A percentile compares a stretch with the other conserved stretches of the same genome.
Evolutionary conservation across 2,888 invertebrate species (phyloP).

Genomic region (Marasmarcha lunaedactyla): DNA sequence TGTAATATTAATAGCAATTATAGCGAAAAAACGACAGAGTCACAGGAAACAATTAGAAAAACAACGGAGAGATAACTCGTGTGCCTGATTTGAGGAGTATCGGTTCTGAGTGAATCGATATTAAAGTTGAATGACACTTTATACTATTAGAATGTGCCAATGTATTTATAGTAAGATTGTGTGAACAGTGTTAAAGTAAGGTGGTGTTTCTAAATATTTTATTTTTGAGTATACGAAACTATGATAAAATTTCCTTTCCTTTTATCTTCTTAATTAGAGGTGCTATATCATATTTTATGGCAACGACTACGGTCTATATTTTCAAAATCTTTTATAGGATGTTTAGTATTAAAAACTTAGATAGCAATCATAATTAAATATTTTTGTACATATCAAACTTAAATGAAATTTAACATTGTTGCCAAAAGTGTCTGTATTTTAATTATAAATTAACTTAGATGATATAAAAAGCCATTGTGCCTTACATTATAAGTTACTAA

Average conservation of each 20-base stretch:
- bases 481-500: conserved; percentile 31
- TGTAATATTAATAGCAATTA: conserved; percentile 49
- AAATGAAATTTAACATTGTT: conserved; percentile 38
- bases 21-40: conserved; percentile 59
- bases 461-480: conserved; percentile 48
- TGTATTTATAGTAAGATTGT: conserved; percentile 15
- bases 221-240: conserved; percentile 1
- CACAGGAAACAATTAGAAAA: conserved; percentile 60
- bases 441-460: conserved; percentile 38
- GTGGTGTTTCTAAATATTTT: conserved; percentile 22
- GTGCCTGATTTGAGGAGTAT: conserved; percentile 66
- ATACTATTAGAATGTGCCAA: conserved; percentile 14
- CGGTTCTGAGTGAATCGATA: conserved; percentile 62
- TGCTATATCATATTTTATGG: conserved; percentile 6
- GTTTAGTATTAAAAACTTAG: conserved; percentile 20
- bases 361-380: conserved; percentile 42
- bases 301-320: background rate
- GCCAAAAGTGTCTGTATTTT: conserved; percentile 55
- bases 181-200: conserved; percentile 16
- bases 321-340: conserved; percentile 7
- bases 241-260: conserved; percentile 1
- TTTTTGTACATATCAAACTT: conserved; percentile 70
- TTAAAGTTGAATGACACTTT: conserved; percentile 21
- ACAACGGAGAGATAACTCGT: conserved; percentile 51
- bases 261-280: conserved; percentile 1